A percentile compares a stretch with the other conserved stretches of the same genome.
These are phyloP conservation scores for Cheilosia grossa DNA, from an alignment of 2,888 invertebrate species.

Conservation along the genomic window DNA sequence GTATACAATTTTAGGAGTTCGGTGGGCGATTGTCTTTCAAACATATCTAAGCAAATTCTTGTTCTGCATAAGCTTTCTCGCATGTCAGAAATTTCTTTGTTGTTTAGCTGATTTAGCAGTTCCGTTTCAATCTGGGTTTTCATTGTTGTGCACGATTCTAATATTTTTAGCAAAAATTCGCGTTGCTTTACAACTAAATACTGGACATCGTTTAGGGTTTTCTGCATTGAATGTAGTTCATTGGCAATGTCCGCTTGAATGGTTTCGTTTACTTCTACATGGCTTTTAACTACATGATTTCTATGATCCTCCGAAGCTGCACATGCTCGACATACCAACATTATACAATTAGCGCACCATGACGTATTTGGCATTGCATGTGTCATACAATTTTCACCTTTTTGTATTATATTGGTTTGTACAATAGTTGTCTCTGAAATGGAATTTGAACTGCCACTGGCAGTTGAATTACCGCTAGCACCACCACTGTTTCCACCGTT, in stretches of 20 bases:
- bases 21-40: conserved; percentile 84
- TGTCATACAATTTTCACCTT: conserved; percentile 87
- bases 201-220: conserved; percentile 88
- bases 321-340: conserved; percentile 87
- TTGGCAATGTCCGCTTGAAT: conserved; percentile 87
- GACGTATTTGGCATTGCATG: conserved; percentile 89
- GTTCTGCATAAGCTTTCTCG: conserved; percentile 86
- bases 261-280: conserved; percentile 87
- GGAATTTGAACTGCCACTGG: conserved; percentile 40
- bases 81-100: conserved; percentile 87
- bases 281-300: conserved; percentile 88
- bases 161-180: conserved; percentile 88
- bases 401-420: conserved; percentile 74
- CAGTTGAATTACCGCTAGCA: conserved; percentile 46
- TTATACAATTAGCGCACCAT: conserved; percentile 88
- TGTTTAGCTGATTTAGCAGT: conserved; percentile 87
- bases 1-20: conserved; percentile 87
- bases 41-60: conserved; percentile 85
- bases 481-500: conserved; percentile 52
- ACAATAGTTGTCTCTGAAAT: conserved; percentile 59
- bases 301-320: conserved; percentile 87
- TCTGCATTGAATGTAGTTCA: conserved; percentile 88
- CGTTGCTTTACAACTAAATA: conserved; percentile 88
- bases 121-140: conserved; percentile 91
- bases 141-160: conserved; percentile 89